phyloP scores from a whole-genome alignment of 2,888 invertebrate genomes.

The Baronia brevicornis region DNA sequence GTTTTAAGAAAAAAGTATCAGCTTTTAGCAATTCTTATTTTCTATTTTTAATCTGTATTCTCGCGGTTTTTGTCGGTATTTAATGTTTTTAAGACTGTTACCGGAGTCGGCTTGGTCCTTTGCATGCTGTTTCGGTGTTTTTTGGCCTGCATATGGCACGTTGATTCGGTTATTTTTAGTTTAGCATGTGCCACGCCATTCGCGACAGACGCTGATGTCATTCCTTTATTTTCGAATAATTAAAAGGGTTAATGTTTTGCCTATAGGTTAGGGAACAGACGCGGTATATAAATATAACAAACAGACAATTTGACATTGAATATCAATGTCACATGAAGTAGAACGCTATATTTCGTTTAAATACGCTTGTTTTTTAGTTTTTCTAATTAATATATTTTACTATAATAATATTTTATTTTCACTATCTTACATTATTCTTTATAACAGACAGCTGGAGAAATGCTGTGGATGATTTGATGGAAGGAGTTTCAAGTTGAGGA shows the following conservation, averaged over 20 bases:
- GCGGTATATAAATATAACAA: too few relatives aligned
- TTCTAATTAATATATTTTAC: too few relatives aligned
- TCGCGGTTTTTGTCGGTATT: slow-evolving; percentile 32
- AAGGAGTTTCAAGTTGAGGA: too few relatives aligned
- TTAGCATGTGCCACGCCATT: slow-evolving; percentile 63
- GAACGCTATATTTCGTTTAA: too few relatives aligned
- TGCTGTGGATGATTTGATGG: too few relatives aligned
- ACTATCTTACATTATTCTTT: too few relatives aligned
- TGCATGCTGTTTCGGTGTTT: slow-evolving; percentile 39
- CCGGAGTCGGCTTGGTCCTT: slow-evolving; percentile 40
- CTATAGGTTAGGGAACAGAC: slow-evolving; percentile 25
- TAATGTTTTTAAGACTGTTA: slow-evolving; percentile 35
- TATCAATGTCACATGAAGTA: too few relatives aligned
- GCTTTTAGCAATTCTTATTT: slow-evolving; percentile 25
- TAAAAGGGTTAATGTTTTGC: slow-evolving; percentile 54
- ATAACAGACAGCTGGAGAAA: too few relatives aligned
- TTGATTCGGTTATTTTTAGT: slow-evolving; percentile 61
- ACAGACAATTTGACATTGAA: too few relatives aligned
- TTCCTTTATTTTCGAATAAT: slow-evolving; percentile 54
- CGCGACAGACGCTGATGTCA: slow-evolving; percentile 70
- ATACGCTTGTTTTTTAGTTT: too few relatives aligned
- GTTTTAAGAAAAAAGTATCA: slow-evolving; percentile 25
- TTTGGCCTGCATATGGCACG: slow-evolving; percentile 61
- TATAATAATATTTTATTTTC: too few relatives aligned
- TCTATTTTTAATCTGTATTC: slow-evolving; percentile 43